Evolutionary conservation across 2,113 vertebrate genomes (phyloP).

Genomic region (Pyxicephalus adspersus): DNA sequence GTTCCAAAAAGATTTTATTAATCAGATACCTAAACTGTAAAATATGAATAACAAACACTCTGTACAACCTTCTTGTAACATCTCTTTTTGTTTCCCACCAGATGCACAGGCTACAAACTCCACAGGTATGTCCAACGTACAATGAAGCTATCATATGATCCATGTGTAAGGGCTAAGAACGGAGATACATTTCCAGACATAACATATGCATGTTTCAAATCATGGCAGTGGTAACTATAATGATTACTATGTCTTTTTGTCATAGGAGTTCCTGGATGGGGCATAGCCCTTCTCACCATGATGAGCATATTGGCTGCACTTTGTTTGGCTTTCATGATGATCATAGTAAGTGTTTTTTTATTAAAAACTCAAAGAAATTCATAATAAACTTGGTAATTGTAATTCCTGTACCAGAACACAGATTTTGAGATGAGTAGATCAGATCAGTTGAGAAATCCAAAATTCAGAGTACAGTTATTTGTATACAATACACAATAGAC

Average conservation of each 20-base stretch:
- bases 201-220: too few species aligned
- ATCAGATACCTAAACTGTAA: too few species aligned
- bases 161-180: too few species aligned
- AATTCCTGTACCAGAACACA: too few species aligned
- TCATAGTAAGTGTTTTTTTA: constrained; percentile 5
- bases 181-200: too few species aligned
- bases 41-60: background rate
- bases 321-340: background rate
- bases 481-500: too few species aligned
- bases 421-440: too few species aligned
- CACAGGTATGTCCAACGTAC: constrained; percentile 11
- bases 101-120: constrained; percentile 15
- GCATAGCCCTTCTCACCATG: constrained; percentile 29
- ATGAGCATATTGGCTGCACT: background rate
- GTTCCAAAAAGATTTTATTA: too few species aligned
- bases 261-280: constrained; percentile 10
- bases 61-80: background rate
- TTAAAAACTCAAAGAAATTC: too few species aligned
- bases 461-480: too few species aligned
- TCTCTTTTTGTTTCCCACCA: background rate
- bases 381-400: too few species aligned
- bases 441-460: too few species aligned
- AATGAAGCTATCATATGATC: background rate
- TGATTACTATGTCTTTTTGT: background rate
- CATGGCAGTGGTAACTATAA: background rate